Conservation (phyloP, 1,140 invertebrate genomes). For the Centruroides vittatus region DNA sequence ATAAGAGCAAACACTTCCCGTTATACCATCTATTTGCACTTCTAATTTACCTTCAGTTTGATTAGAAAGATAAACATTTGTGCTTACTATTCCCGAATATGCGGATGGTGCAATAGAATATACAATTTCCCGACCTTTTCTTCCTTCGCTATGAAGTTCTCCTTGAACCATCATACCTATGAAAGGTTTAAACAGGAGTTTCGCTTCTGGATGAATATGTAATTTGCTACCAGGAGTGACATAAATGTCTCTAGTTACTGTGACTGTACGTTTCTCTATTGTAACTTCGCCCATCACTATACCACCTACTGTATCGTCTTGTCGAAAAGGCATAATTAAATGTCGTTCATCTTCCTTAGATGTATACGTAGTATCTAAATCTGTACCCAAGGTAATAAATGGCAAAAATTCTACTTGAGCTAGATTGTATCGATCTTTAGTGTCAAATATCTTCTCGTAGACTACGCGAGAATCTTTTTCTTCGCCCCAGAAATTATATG, state of each 20-base stretch:
- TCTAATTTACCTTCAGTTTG: slow-evolving; percentile 35
- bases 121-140: not conserved
- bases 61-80: slow-evolving; percentile 13
- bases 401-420: slow-evolving; percentile 74
- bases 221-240: slow-evolving; percentile 65
- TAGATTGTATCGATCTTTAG: slow-evolving; percentile 81
- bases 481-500: slow-evolving; percentile 82
- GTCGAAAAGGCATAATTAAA: slow-evolving; percentile 17
- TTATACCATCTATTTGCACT: slow-evolving; percentile 56
- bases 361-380: slow-evolving; percentile 22
- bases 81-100: not conserved
- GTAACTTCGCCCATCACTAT: slow-evolving; percentile 75
- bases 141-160: slow-evolving; percentile 43
- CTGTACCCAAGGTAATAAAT: slow-evolving; percentile 43
- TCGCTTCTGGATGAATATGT: slow-evolving; percentile 70
- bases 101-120: not conserved
- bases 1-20: slow-evolving; percentile 96
- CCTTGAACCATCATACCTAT: slow-evolving; percentile 95
- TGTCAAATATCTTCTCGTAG: slow-evolving; percentile 58
- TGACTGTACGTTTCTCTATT: slow-evolving; percentile 58
- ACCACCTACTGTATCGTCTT: slow-evolving; percentile 49
- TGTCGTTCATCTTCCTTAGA: slow-evolving; percentile 20
- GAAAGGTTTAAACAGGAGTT: slow-evolving; percentile 61
- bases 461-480: slow-evolving; percentile 39
- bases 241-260: slow-evolving; percentile 73